These are phyloP conservation scores for Phyllotis vaccarum DNA, from an alignment of 2,797 vertebrate species.

Conservation along the genomic window DNA sequence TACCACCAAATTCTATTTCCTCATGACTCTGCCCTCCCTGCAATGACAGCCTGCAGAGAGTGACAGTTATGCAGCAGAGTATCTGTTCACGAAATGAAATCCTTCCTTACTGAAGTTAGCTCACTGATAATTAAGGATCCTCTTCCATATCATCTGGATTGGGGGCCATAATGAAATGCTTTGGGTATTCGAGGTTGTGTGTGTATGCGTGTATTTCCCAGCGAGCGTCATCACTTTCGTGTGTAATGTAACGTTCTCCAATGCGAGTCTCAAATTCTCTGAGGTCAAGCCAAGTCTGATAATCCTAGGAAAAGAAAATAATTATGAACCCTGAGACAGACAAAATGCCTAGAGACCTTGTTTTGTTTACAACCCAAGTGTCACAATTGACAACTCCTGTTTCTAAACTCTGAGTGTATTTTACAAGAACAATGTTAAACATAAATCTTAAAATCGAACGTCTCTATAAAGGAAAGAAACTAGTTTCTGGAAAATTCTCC, in stretches of 20 bases:
- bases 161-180: slow-evolving; percentile 99
- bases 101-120: slow-evolving; percentile 57
- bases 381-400: background rate
- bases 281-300: slow-evolving; percentile 99
- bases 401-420: slow-evolving; percentile 48
- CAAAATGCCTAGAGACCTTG: background rate
- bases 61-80: slow-evolving; percentile 66
- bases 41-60: slow-evolving; percentile 68
- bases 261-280: slow-evolving; percentile 98
- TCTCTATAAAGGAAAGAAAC: slow-evolving; percentile 42
- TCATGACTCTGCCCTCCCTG: slow-evolving; percentile 61
- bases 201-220: slow-evolving; percentile 97
- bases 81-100: slow-evolving; percentile 71
- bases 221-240: slow-evolving; percentile 98
- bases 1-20: slow-evolving; percentile 61
- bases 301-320: slow-evolving; percentile 91
- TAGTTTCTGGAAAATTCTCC: slow-evolving; percentile 37
- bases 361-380: background rate
- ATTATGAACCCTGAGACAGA: slow-evolving; percentile 55
- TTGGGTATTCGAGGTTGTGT: slow-evolving; percentile 94
- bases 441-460: background rate
- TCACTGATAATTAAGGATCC: slow-evolving; percentile 91
- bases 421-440: slow-evolving; percentile 39
- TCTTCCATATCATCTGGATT: slow-evolving; percentile 99
- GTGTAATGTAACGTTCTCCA: slow-evolving; percentile 98